phyloP scores from a whole-genome alignment of 2,888 invertebrate species.

The Pollenia angustigena region DNA sequence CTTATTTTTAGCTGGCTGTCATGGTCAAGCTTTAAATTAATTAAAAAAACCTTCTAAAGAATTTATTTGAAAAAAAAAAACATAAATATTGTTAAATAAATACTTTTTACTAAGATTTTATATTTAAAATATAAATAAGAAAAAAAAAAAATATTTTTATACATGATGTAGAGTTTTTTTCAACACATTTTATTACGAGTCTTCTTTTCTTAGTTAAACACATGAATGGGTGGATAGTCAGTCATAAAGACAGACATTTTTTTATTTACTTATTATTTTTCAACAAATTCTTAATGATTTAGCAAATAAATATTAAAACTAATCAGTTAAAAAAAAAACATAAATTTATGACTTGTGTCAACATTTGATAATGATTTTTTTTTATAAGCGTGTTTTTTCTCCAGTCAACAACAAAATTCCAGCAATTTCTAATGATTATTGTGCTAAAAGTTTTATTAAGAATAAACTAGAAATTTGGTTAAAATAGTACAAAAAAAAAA shows the following conservation, averaged over 20 bases:
- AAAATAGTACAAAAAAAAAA: too few relatives aligned
- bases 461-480: too few relatives aligned
- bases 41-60: constrained; percentile 52
- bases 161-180: constrained; percentile 16
- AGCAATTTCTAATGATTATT: too few relatives aligned
- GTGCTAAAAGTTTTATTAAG: too few relatives aligned
- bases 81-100: background rate
- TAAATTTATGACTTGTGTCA: constrained; percentile 38
- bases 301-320: constrained; percentile 31
- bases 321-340: constrained; percentile 7
- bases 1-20: constrained; percentile 34
- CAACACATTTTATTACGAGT: constrained; percentile 1
- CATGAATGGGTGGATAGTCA: background rate
- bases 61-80: constrained; percentile 9
- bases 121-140: constrained; percentile 20
- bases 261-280: background rate
- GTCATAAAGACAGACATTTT: background rate
- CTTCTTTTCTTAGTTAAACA: background rate
- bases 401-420: too few relatives aligned
- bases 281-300: constrained; percentile 36
- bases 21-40: constrained; percentile 65
- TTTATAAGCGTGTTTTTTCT: background rate
- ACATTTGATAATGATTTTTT: constrained; percentile 11
- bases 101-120: constrained; percentile 20
- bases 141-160: constrained; percentile 27